These are phyloP conservation scores for Ranitomeya variabilis DNA, from an alignment of 2,113 vertebrate genomes.

Conservation along the genomic window DNA sequence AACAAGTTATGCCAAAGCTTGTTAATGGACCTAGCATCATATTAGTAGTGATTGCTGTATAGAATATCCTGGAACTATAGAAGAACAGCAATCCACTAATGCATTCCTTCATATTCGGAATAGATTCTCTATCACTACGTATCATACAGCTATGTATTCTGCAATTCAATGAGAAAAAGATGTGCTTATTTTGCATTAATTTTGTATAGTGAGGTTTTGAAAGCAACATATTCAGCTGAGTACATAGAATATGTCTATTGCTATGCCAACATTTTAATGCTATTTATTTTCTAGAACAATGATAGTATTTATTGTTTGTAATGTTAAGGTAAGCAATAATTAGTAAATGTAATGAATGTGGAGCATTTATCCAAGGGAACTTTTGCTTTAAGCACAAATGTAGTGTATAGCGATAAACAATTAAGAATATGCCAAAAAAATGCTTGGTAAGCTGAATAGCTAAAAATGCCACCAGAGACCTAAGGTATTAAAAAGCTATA, in stretches of 20 bases:
- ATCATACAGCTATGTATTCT: not conserved
- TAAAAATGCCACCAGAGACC: not conserved
- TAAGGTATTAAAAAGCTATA: not conserved
- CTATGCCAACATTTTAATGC: not conserved
- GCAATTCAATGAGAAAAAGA: constrained; percentile 37
- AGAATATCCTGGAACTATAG: constrained; percentile 44
- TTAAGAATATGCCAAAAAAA: not conserved
- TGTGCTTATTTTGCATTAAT: constrained; percentile 23
- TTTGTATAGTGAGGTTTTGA: constrained; percentile 21
- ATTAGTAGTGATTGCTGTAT: constrained; percentile 63
- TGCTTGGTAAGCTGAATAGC: not conserved
- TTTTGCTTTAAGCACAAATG: not conserved
- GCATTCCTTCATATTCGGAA: constrained; percentile 48
- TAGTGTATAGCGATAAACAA: not conserved
- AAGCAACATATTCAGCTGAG: constrained; percentile 1
- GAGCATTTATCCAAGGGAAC: not conserved
- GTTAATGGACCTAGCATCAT: constrained; percentile 62
- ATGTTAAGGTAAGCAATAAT: constrained; percentile 12
- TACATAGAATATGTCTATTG: constrained; percentile 7
- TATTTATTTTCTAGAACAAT: constrained; percentile 18
- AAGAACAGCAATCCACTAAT: constrained; percentile 12
- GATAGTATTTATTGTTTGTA: not conserved
- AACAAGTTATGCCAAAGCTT: constrained; percentile 59
- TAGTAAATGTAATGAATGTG: not conserved
- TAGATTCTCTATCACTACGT: constrained; percentile 34